Percentiles rank a stretch among this genome's conserved stretches.
Evolutionary conservation across 2,888 invertebrate genomes (phyloP).

Genomic region (Imbricaverruca yamaguchii): DNA sequence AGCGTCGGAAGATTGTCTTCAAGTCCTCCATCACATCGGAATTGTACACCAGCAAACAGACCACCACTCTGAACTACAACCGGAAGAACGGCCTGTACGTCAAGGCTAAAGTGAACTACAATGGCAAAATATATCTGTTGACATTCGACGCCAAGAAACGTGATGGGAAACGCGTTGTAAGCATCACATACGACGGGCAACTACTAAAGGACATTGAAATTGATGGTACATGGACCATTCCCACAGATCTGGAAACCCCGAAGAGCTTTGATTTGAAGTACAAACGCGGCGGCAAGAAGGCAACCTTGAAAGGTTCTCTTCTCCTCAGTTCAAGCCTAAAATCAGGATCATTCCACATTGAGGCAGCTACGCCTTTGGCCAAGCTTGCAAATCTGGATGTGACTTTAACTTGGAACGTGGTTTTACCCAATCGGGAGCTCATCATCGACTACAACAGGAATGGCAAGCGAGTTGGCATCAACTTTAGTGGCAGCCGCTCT

Average conservation of each 20-base stretch:
- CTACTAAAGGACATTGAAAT: not conserved
- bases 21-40: not conserved
- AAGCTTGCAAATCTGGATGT: not conserved
- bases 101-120: not conserved
- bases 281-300: not conserved
- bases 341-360: not conserved
- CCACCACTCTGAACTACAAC: not conserved
- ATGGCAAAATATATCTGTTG: not conserved
- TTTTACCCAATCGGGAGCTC: not conserved
- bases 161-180: not conserved
- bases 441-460: not conserved
- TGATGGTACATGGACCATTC: not conserved
- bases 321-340: not conserved
- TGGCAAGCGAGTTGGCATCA: not conserved
- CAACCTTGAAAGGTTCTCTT: not conserved
- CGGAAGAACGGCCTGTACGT: not conserved
- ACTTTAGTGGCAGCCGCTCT: not conserved
- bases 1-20: not conserved
- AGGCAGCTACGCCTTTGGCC: not conserved
- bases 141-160: not conserved
- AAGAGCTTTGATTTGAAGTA: not conserved
- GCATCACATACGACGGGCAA: not conserved
- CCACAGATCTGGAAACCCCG: no score
- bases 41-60: not conserved
- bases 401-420: not conserved